Base-by-base conservation (phyloP, 2,797 vertebrate species). In the Poeciliopsis presidionis region DNA sequence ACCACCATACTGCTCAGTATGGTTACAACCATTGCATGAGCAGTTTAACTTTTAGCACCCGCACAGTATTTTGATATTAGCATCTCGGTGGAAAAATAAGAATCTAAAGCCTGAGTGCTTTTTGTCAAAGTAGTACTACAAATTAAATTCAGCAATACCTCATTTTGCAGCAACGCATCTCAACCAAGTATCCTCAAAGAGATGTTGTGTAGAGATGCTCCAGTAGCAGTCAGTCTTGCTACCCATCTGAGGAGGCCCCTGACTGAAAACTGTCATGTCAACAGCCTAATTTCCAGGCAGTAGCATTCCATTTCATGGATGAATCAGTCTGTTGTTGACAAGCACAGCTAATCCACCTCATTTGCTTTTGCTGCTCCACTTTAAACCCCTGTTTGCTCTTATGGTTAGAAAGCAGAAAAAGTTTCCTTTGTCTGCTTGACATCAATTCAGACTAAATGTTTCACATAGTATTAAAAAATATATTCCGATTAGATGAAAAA, bases 1-100 rank as follows among this genome's bases (percentile, higher is more conserved):
- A 74, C 51, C 74, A 25, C 7, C 22, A 76, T 67, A 76, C 39
- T 78, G 43, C 73, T 36, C 79, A 71, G 30, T 77, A 78, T 43
- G 36, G n/a, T 36, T 77, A 25, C 45, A 33, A 22, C 33, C 53
- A 73, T 72, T 78, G 69, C 79, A 76, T 74, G 22, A 74, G 61
- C 20, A 30, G 51, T 65, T 65, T 6, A 18, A 11, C 82, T 81
- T 59, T 81, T 65, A 84, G 28, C 36, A 45, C 5, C 61, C 46
- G 57, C 51, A 67, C 41, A n/a, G 14, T 9, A 72, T 36, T 69
- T 45, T 72, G 33, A 70, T 8, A 81, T 80, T 80, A 75, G 22
- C 53, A 45, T 7, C 46, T 46, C 22, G 9, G 63, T 20, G 61
- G 30, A 45, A 41, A 78, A 72, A 49, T 77, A 39, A 65, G 18